phyloP scores from a whole-genome alignment of 1,140 invertebrate species.

The Dendroctonus valens region DNA sequence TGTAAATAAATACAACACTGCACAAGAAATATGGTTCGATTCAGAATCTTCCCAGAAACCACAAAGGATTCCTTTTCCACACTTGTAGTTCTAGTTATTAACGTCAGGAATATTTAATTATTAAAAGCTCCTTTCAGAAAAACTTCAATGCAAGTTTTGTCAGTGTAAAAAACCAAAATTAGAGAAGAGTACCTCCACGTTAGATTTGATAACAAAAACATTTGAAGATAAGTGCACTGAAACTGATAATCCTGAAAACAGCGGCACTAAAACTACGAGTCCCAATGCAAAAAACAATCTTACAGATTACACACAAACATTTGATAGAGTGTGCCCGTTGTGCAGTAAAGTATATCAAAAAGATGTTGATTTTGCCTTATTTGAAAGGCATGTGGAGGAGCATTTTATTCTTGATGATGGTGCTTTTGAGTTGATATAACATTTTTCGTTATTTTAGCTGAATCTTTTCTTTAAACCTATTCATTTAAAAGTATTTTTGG shows the following conservation, averaged over 20 bases:
- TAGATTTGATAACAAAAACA: slow-evolving; percentile 34
- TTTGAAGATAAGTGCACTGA: slow-evolving; percentile 34
- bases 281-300: background rate
- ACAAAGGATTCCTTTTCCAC: too few relatives aligned
- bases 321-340: slow-evolving; percentile 57
- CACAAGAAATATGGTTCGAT: too few relatives aligned
- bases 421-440: slow-evolving; percentile 35
- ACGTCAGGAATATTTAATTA: slow-evolving; percentile 46
- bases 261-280: background rate
- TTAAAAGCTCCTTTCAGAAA: slow-evolving; percentile 32
- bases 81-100: slow-evolving; percentile 11
- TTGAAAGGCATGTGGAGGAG: slow-evolving; percentile 57
- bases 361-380: slow-evolving; percentile 51
- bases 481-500: too few relatives aligned
- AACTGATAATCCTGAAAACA: slow-evolving; percentile 41
- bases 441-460: slow-evolving; percentile 1
- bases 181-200: slow-evolving; percentile 39
- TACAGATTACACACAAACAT: slow-evolving; percentile 39
- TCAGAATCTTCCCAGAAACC: too few relatives aligned
- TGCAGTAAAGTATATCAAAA: slow-evolving; percentile 54
- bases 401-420: slow-evolving; percentile 50
- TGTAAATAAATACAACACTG: too few relatives aligned
- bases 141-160: slow-evolving; percentile 39
- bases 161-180: slow-evolving; percentile 32
- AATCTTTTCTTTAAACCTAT: background rate